Base-by-base conservation (phyloP, 2,113 vertebrate species). In the Muscicapa adusta region DNA sequence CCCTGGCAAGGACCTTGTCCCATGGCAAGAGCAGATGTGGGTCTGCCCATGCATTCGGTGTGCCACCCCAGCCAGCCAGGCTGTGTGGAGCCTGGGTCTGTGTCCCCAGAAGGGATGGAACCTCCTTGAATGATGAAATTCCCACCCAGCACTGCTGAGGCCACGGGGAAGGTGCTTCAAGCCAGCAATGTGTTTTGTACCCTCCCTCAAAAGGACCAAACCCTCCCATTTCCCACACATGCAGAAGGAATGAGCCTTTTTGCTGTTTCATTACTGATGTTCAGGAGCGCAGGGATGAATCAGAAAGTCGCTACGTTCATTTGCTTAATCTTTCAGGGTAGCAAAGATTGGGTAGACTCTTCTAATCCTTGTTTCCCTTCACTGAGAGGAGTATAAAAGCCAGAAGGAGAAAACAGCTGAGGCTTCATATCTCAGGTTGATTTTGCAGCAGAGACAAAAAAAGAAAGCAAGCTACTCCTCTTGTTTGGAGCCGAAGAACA, bases 1-100 rank as follows among this genome's bases (percentile, higher is more conserved):
- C 12, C 58, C 62, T 80, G 53, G 34, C 5, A 56, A 28, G 34
- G 42, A 33, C 28, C 25, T 63, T 22, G 15, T 16, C 25, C 17
- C 8, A 3, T 33, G 31, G 61, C 51, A 62, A 22, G 8, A 31
- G 56, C 38, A 58, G 33, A 28, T 25, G 14, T 0, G 1, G 17
- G 28, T 19, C 50, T 74, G 28, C 23, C 31, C 8, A 2, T 1
- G 0, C 0, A 0, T 62, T 29, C 0, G 0, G 2, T 58, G 43
- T 87, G 65, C 47, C 43, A 38, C 50, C 34, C 42, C 0, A 5
- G 20, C 45, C 3, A 6, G 24, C 10, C 23, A 1, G 14, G 36
- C 36, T 58, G 10, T 38, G 43, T 5, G 1, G 38, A 28, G 17
- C 0, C 6, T 36, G 17, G 31, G 16, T 38, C 43, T 77, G 54